Evolutionary conservation across 1,140 invertebrate genomes (phyloP).

Genomic region (Bombus sibiricus): DNA sequence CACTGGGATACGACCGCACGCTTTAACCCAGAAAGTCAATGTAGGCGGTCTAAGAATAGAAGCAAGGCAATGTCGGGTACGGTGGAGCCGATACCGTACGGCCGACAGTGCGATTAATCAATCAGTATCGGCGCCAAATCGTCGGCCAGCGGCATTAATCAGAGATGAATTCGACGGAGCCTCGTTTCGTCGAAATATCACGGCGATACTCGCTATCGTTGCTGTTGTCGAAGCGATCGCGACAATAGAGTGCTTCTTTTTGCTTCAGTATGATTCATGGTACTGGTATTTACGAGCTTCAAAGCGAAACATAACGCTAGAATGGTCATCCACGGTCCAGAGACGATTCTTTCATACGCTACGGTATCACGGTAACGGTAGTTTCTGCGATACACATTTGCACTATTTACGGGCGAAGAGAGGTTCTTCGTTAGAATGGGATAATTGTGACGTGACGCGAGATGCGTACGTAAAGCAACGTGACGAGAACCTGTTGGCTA

Average conservation of each 20-base stretch:
- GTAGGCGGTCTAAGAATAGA: slow-evolving; percentile 50
- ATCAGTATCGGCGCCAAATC: slow-evolving; percentile 42
- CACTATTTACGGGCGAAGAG: not conserved
- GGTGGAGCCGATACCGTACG: slow-evolving; percentile 28
- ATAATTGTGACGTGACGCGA: not conserved
- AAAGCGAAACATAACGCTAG: too few species aligned
- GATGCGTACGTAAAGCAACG: not conserved
- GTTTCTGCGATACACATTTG: too few species aligned
- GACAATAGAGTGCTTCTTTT: not conserved
- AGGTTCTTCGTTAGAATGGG: not conserved
- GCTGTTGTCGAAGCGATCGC: not conserved
- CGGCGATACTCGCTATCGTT: too few species aligned
- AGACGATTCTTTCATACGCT: too few species aligned
- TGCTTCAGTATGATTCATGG: not conserved
- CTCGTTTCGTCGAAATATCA: not conserved
- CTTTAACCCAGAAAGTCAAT: slow-evolving; percentile 51
- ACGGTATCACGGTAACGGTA: too few species aligned
- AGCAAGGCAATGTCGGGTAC: slow-evolving; percentile 13
- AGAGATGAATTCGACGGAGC: not conserved
- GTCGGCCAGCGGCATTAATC: slow-evolving; percentile 21
- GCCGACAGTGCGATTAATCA: slow-evolving; percentile 40
- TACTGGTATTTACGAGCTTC: not conserved
- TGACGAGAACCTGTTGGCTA: not conserved
- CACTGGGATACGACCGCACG: slow-evolving; percentile 26
- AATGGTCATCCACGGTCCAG: too few species aligned